These are phyloP conservation scores for Globia sparganii DNA, from an alignment of 2,888 invertebrate genomes.

Conservation along the genomic window DNA sequence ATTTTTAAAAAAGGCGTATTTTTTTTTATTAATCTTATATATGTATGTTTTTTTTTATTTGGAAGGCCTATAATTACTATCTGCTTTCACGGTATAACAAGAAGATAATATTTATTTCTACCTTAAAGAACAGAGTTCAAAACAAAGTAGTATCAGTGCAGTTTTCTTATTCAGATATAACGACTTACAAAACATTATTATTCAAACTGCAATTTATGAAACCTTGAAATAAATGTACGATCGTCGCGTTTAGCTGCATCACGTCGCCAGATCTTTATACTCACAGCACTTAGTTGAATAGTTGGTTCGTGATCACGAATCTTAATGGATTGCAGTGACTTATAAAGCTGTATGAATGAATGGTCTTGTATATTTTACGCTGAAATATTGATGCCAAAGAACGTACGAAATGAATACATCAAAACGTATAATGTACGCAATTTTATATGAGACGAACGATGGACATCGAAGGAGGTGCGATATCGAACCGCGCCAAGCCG, in stretches of 20 bases:
- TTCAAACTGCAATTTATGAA: slow-evolving; percentile 28
- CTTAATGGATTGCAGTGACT: slow-evolving; percentile 10
- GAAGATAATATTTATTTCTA: background rate
- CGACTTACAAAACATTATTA: slow-evolving; percentile 17
- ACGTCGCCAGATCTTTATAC: slow-evolving; percentile 11
- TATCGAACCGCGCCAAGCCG: too few species aligned
- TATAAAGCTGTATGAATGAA: background rate
- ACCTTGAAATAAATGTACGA: slow-evolving; percentile 35
- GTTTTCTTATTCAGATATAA: slow-evolving; percentile 11
- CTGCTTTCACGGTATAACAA: too few species aligned
- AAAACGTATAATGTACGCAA: background rate
- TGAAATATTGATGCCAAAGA: background rate
- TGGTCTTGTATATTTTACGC: background rate
- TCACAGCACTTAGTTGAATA: slow-evolving; percentile 3
- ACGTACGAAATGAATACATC: slow-evolving; percentile 1
- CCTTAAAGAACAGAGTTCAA: background rate
- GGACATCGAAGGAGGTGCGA: background rate
- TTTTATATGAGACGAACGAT: background rate
- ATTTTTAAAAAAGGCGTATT: background rate
- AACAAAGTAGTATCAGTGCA: background rate
- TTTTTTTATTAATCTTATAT: background rate
- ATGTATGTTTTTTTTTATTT: background rate
- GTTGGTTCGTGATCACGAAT: slow-evolving; percentile 22
- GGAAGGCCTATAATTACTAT: background rate
- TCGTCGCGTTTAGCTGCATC: slow-evolving; percentile 6